These are phyloP conservation scores for Orycteropus afer DNA, from an alignment of 2,113 vertebrate genomes.

Conservation along the genomic window DNA sequence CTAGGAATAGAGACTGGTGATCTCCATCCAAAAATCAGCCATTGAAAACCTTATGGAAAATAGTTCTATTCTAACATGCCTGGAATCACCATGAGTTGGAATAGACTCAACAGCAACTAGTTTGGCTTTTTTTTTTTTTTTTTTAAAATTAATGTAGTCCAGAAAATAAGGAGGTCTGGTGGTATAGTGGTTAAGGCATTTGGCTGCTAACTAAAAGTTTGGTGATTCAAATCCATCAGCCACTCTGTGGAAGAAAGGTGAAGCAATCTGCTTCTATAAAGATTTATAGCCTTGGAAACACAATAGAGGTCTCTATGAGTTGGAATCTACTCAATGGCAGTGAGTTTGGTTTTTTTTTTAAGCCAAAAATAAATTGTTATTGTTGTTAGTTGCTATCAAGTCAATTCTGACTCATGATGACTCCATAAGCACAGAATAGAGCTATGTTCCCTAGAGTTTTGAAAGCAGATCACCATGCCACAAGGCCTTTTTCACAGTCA, in stretches of 20 bases:
- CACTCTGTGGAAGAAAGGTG: too few species aligned
- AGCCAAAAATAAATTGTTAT: background rate
- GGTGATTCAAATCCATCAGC: too few species aligned
- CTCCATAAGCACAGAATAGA: background rate
- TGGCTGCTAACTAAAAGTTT: too few species aligned
- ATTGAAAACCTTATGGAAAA: background rate
- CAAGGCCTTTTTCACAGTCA: background rate
- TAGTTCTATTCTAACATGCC: background rate
- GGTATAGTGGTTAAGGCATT: too few species aligned
- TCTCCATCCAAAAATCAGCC: background rate
- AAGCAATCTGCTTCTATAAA: too few species aligned
- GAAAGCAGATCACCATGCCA: background rate
- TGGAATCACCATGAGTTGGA: background rate
- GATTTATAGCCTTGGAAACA: too few species aligned
- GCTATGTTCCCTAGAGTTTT: background rate
- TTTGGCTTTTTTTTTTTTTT: background rate
- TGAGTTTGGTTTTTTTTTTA: background rate
- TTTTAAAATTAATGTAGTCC: background rate
- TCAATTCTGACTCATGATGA: background rate
- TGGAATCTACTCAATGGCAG: background rate
- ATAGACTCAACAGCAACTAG: background rate
- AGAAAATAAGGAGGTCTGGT: too few species aligned
- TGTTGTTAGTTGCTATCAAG: background rate
- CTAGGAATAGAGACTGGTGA: background rate
- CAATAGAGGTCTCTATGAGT: background rate